These are phyloP conservation scores for Hyperoplus immaculatus DNA, from an alignment of 2,797 vertebrate genomes.

Conservation along the genomic window DNA sequence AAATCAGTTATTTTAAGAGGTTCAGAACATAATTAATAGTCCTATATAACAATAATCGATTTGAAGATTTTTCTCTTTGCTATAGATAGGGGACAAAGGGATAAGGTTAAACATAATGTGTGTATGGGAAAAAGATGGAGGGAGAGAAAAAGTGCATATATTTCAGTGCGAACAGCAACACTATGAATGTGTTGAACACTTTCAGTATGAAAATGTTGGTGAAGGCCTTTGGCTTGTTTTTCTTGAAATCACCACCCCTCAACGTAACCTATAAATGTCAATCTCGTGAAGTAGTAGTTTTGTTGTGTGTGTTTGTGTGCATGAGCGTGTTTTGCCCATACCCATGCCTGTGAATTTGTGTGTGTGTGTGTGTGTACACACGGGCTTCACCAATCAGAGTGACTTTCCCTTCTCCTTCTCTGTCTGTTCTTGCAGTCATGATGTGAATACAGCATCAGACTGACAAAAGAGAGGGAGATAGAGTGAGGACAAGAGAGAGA, in stretches of 20 bases:
- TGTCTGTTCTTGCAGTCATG: constrained; percentile 48
- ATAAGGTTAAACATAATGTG: neutral
- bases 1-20: constrained; percentile 13
- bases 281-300: neutral
- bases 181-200: neutral
- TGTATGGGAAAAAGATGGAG: constrained; percentile 4
- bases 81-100: neutral
- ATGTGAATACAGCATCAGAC: constrained; percentile 52
- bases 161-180: constrained; percentile 10
- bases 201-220: neutral
- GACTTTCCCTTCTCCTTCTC: constrained; percentile 70
- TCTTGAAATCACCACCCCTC: neutral
- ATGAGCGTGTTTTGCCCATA: constrained; percentile 16
- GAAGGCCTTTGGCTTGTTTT: constrained; percentile 6
- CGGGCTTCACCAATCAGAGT: constrained; percentile 43
- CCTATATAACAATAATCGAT: constrained; percentile 3
- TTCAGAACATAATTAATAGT: constrained; percentile 8
- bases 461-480: constrained; percentile 35
- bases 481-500: constrained; percentile 11
- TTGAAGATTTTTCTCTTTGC: constrained; percentile 8
- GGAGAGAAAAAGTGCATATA: neutral
- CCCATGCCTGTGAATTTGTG: constrained; percentile 21
- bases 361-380: constrained; percentile 8
- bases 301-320: constrained; percentile 10
- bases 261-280: constrained; percentile 49